Conservation (phyloP, 1,140 invertebrate genomes). For the Centruroides vittatus region DNA sequence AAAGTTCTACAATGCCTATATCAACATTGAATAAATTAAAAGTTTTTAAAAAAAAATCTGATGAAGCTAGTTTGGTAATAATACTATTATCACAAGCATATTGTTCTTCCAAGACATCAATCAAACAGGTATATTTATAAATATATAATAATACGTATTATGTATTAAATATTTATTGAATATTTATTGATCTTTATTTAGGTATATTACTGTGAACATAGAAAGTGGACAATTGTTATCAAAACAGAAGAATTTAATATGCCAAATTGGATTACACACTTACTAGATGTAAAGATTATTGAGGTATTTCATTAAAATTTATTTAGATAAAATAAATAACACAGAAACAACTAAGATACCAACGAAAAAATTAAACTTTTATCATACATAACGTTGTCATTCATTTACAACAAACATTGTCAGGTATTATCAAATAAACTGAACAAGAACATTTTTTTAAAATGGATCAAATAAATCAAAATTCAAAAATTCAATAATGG, state of each 20-base stretch:
- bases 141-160: neutral
- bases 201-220: slow-evolving; percentile 33
- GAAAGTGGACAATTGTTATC: slow-evolving; percentile 28
- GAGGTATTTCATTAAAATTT: too few species aligned
- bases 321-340: too few species aligned
- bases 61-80: slow-evolving; percentile 28
- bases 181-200: slow-evolving; percentile 6
- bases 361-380: too few species aligned
- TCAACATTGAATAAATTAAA: slow-evolving; percentile 7
- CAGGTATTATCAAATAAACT: too few species aligned
- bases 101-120: slow-evolving; percentile 26
- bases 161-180: neutral
- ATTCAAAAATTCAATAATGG: too few species aligned
- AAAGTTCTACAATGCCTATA: too few species aligned
- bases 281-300: slow-evolving; percentile 2
- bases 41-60: slow-evolving; percentile 30
- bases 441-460: too few species aligned
- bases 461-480: too few species aligned
- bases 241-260: slow-evolving; percentile 22
- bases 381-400: too few species aligned
- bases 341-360: too few species aligned
- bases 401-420: too few species aligned
- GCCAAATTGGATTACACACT: slow-evolving; percentile 17
- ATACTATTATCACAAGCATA: slow-evolving; percentile 29
- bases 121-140: slow-evolving; percentile 27